These are phyloP conservation scores for Micrasema minimum DNA, from an alignment of 1,140 invertebrate genomes.

Conservation along the genomic window DNA sequence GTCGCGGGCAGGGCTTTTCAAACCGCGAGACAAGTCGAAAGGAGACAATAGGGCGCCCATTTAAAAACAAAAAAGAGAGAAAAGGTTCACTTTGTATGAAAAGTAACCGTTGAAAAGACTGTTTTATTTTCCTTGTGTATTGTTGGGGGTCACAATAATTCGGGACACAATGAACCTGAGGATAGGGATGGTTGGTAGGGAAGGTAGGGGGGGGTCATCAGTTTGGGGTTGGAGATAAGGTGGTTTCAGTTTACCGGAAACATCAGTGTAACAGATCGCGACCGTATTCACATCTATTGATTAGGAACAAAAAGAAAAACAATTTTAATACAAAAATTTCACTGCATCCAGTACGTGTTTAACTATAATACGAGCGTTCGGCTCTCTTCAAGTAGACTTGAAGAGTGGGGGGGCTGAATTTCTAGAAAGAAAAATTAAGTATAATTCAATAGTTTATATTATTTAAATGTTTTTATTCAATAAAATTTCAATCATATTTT, in stretches of 20 bases:
- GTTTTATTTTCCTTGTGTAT: conserved; percentile 48
- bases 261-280: conserved; percentile 13
- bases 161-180: conserved; percentile 50
- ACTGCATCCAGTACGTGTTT: too few relatives aligned
- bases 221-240: conserved; percentile 3
- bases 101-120: conserved; percentile 54
- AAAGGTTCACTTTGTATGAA: conserved; percentile 54
- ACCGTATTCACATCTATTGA: conserved; percentile 1
- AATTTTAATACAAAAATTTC: too few relatives aligned
- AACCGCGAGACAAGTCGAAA: conserved; percentile 53
- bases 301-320: too few relatives aligned
- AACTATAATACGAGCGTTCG: too few relatives aligned
- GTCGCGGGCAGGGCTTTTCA: conserved; percentile 44
- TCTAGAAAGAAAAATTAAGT: too few relatives aligned
- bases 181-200: not conserved
- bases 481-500: too few relatives aligned
- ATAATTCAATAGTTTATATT: too few relatives aligned
- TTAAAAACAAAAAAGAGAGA: conserved; percentile 54
- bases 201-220: not conserved
- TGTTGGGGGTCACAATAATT: conserved; percentile 48
- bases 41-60: conserved; percentile 54
- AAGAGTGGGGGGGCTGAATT: too few relatives aligned
- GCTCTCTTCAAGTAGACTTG: too few relatives aligned
- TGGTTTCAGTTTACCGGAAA: conserved; percentile 48
- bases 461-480: too few relatives aligned